Evolutionary conservation across 2,797 vertebrate genomes (phyloP).

Genomic region (Enteromius treurensis): DNA sequence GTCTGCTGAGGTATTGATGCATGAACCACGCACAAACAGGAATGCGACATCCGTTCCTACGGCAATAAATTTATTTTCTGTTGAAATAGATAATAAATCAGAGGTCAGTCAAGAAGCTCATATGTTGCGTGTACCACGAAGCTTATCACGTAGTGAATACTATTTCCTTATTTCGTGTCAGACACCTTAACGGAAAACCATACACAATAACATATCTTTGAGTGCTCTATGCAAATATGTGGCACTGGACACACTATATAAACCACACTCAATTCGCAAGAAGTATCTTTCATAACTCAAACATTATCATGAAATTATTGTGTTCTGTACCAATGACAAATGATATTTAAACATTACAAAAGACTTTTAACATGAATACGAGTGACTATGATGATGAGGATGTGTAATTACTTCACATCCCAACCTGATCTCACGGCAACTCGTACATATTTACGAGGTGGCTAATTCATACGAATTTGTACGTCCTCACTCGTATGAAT

Average conservation of each 20-base stretch:
- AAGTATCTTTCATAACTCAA: neutral
- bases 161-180: neutral
- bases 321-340: neutral
- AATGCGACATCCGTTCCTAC: no score
- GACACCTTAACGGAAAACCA: neutral
- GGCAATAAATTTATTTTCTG: no score
- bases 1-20: slow-evolving; percentile 11
- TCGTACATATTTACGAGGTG: no score
- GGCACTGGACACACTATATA: neutral
- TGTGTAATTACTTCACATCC: neutral
- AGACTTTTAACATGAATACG: neutral
- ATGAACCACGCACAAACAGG: neutral
- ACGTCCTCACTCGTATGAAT: no score
- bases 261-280: neutral
- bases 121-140: no score
- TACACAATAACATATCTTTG: neutral
- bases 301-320: neutral
- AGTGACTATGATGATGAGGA: neutral
- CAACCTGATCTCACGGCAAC: no score
- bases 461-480: no score
- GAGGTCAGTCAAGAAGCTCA: no score
- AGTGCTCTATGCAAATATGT: neutral
- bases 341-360: neutral
- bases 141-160: neutral
- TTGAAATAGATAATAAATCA: no score